Evolutionary conservation across 2,888 invertebrate genomes (phyloP), one percentile per base, ranked within the genome.

Genomic region (Drosophila anomalipes): DNA sequence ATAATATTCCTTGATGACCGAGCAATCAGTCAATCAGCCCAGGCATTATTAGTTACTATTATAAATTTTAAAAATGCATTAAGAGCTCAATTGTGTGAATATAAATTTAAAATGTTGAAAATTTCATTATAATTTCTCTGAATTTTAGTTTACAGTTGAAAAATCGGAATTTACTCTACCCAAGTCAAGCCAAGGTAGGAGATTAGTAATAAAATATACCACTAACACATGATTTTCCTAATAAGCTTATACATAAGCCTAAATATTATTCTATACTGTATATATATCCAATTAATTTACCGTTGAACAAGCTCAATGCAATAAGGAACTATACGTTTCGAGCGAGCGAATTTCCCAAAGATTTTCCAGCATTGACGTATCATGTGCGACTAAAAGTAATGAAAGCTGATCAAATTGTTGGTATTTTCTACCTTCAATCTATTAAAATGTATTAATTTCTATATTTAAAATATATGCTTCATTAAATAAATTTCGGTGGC

Each of bases 41-140:
- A 22, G 7, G 22, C 12, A 35, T 4, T 12, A 4, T 14, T 35
- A 35, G 33, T 14, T 7, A 1, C 6, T 1, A 14, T 35, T 14
- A 39, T 3, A n/a, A 49, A 68, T n/a, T 82, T 83, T 64, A 80
- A 82, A 77, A 66, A 49, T 41, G 33, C 57, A 82, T 80, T 79
- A 73, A 26, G 58, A 44, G 28, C 39, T 54, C 44, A 54, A 32
- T 44, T 33, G 5, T 22, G 6, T 22, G 14, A 41, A 41, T 4
- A 41, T 22, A 14, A 3, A 19, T 47, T 22, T 7, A 14, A 32
- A 28, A 22, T 41, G 35, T 3, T 47, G 1, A 44, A 44, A 7
- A 41, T 28, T 32, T 22, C 28, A 39, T 47, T 60, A n/a, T 37
- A 69, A 51, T 51, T 39, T 39, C 19, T 19, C 4, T 4, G 19